These are phyloP conservation scores for Rhinogobio ventralis DNA, from an alignment of 2,797 vertebrate genomes.

Conservation along the genomic window DNA sequence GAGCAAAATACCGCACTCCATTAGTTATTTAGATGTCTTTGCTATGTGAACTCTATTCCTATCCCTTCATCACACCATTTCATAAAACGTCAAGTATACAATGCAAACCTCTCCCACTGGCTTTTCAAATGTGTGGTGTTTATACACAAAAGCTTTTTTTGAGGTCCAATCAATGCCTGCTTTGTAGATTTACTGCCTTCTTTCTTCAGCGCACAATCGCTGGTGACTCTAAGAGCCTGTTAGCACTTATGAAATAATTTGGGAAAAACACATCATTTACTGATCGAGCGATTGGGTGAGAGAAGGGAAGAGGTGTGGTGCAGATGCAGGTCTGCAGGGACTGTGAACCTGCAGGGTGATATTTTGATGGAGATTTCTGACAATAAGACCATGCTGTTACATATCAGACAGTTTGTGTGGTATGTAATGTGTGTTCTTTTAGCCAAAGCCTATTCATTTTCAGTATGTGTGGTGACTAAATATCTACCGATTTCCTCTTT, in stretches of 20 bases:
- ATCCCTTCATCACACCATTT: conserved; percentile 63
- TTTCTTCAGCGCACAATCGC: conserved; percentile 47
- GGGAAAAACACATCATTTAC: conserved; percentile 46
- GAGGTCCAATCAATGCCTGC: conserved; percentile 40
- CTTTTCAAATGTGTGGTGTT: conserved; percentile 43
- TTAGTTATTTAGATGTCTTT: conserved; percentile 56
- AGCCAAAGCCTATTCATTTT: background rate
- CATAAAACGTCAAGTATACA: conserved; percentile 55
- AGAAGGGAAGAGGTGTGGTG: conserved; percentile 36
- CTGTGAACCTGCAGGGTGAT: background rate
- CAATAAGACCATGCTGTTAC: background rate
- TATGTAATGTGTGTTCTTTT: background rate
- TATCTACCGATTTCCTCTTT: background rate
- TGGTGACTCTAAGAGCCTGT: conserved; percentile 45
- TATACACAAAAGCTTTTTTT: conserved; percentile 55
- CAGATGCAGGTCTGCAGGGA: conserved; percentile 25
- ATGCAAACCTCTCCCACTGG: conserved; percentile 45
- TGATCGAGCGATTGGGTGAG: conserved; percentile 48
- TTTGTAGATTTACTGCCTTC: conserved; percentile 56
- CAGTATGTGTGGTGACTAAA: background rate
- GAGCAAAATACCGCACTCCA: conserved; percentile 52
- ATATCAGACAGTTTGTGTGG: background rate
- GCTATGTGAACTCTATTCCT: conserved; percentile 51
- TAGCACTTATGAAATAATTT: conserved; percentile 60
- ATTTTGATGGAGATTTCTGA: background rate